Percentiles rank a stretch among this genome's conserved stretches.
These are phyloP conservation scores for Ciona savignyi DNA, from an alignment of 23 tunicate genomes.

Conservation along the genomic window DNA sequence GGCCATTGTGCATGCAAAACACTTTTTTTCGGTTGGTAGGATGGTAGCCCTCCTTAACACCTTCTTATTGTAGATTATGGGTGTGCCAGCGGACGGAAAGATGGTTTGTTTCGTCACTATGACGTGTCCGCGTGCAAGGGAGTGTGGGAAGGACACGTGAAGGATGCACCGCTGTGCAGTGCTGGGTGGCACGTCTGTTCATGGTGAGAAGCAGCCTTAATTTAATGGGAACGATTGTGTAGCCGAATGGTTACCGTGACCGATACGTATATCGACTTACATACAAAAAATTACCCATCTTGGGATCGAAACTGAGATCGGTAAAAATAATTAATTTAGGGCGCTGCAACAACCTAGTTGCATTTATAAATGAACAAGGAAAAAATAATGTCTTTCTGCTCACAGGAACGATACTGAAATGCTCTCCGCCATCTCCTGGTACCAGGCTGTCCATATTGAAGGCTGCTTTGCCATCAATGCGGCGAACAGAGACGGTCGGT, in stretches of 20 bases:
- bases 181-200: conserved; percentile 74
- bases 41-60: too few species aligned
- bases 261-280: too few species aligned
- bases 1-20: too few species aligned
- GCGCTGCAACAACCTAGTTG: too few species aligned
- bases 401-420: conserved; percentile 40
- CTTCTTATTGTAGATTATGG: conserved; percentile 24
- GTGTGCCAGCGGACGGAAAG: conserved; percentile 31
- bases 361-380: too few species aligned
- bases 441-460: conserved; percentile 40
- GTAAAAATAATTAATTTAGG: too few species aligned
- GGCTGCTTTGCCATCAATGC: conserved; percentile 79
- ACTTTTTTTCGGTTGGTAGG: too few species aligned
- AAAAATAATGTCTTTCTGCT: not conserved
- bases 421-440: conserved; percentile 41
- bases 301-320: too few species aligned
- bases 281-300: too few species aligned
- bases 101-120: conserved; percentile 40
- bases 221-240: too few species aligned
- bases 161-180: conserved; percentile 25
- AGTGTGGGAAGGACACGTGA: conserved; percentile 57
- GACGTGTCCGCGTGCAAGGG: conserved; percentile 54
- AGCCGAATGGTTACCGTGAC: too few species aligned
- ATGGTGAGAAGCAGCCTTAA: too few species aligned
- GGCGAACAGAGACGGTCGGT: conserved; percentile 36